Percentiles rank a stretch among this genome's conserved stretches.
Conservation (phyloP, 2,113 vertebrate species). For the Gavialis gangeticus region DNA sequence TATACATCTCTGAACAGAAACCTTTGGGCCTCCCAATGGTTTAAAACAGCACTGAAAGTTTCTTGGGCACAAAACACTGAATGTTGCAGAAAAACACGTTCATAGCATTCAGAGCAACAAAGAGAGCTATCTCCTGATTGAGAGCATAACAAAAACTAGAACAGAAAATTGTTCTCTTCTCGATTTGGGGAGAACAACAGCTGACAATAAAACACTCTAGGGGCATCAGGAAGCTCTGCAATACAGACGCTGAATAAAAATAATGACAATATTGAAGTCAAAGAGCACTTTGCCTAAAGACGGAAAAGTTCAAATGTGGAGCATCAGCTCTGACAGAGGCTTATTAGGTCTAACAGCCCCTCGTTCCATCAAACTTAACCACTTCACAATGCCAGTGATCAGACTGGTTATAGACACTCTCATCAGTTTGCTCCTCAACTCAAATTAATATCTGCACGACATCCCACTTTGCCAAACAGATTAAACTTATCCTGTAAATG, state of each 20-base stretch:
- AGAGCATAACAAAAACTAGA: not conserved
- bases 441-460: accelerated
- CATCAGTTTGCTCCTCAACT: not conserved
- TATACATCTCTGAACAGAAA: not conserved
- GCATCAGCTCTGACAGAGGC: not conserved
- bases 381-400: not conserved
- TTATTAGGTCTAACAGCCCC: not conserved
- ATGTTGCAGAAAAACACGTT: not conserved
- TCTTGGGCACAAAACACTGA: not conserved
- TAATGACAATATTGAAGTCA: not conserved
- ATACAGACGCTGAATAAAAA: conserved; percentile 26
- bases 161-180: conserved; percentile 47
- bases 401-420: not conserved
- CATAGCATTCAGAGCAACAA: not conserved
- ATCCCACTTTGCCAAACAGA: not conserved
- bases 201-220: conserved; percentile 32
- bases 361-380: not conserved
- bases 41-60: not conserved
- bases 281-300: conserved; percentile 28
- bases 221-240: conserved; percentile 32
- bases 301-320: not conserved
- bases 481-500: accelerated
- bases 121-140: conserved; percentile 41
- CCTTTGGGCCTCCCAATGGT: not conserved
- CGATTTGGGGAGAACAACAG: conserved; percentile 12